Conservation (phyloP, 2,797 vertebrate species). For the Gambusia yucatana region DNA sequence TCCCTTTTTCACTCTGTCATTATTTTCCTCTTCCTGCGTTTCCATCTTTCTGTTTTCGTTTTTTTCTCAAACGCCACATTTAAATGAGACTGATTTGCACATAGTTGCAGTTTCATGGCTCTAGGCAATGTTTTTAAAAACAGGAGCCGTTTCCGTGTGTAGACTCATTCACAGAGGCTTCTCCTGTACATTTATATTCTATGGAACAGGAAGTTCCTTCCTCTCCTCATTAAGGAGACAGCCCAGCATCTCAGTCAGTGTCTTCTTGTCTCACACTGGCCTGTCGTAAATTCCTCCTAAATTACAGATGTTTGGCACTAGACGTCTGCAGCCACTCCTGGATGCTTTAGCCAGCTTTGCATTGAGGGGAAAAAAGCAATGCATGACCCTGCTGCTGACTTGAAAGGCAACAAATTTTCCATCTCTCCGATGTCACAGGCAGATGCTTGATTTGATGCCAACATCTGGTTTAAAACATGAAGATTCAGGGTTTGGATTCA, state of each 20-base stretch:
- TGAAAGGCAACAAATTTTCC: not conserved
- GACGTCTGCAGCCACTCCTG: not conserved
- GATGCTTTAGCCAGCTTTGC: not conserved
- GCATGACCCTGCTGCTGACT: not conserved
- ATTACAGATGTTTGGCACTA: not conserved
- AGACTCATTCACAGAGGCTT: not conserved
- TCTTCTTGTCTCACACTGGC: not conserved
- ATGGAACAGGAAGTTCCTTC: not conserved
- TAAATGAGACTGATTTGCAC: not conserved
- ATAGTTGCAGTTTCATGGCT: not conserved
- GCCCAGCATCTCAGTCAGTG: not conserved
- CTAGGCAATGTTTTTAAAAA: not conserved
- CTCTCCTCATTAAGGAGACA: not conserved
- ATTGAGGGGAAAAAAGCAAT: not conserved
- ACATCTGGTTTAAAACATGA: not conserved
- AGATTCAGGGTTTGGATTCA: not conserved
- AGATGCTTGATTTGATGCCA: not conserved
- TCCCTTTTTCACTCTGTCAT: constrained; percentile 15
- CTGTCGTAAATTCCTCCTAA: not conserved
- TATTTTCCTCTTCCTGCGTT: not conserved
- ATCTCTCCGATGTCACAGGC: not conserved
- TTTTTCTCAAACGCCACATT: not conserved
- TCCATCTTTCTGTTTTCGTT: not conserved
- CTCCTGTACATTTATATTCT: not conserved
- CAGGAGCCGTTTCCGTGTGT: not conserved